Conservation (phyloP, 2,113 vertebrate genomes). For the Anoplopoma fimbria region DNA sequence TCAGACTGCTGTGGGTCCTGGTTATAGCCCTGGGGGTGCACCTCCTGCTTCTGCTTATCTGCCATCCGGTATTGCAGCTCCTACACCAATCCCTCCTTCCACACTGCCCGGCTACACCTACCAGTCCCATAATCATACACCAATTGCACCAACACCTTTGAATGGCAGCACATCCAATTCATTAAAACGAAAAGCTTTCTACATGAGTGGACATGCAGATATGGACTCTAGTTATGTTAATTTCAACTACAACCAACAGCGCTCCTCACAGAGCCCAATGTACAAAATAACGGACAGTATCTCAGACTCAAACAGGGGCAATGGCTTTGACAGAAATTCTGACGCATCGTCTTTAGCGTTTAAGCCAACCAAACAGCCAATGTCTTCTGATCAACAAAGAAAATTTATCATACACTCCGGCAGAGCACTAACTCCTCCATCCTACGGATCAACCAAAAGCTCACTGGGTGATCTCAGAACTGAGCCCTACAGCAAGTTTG, state of each 20-base stretch:
- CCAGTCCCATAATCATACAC: conserved; percentile 93
- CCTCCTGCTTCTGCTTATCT: conserved; percentile 94
- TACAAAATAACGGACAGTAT: conserved; percentile 96
- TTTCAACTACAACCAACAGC: conserved; percentile 98
- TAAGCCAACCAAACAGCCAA: conserved; percentile 96
- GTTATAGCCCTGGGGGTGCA: conserved; percentile 94
- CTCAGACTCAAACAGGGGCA: conserved; percentile 93
- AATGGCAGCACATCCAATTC: conserved; percentile 95
- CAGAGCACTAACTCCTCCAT: conserved; percentile 93
- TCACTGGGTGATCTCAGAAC: conserved; percentile 89
- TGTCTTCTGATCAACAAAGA: conserved; percentile 95
- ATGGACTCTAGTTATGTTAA: conserved; percentile 97
- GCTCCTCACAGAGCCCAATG: conserved; percentile 97
- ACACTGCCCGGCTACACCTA: conserved; percentile 96
- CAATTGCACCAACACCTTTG: conserved; percentile 94
- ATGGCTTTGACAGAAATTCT: conserved; percentile 95
- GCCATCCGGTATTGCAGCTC: conserved; percentile 96
- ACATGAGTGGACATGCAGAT: conserved; percentile 98
- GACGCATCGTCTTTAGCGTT: conserved; percentile 95
- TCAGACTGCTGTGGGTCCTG: conserved; percentile 93
- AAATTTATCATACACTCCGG: conserved; percentile 95
- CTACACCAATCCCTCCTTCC: conserved; percentile 94
- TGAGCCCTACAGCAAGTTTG: conserved; percentile 94
- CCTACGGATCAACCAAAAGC: conserved; percentile 93
- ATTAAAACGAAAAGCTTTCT: conserved; percentile 99